These are phyloP conservation scores for Falco naumanni DNA, from an alignment of 2,797 vertebrate genomes.

Conservation along the genomic window DNA sequence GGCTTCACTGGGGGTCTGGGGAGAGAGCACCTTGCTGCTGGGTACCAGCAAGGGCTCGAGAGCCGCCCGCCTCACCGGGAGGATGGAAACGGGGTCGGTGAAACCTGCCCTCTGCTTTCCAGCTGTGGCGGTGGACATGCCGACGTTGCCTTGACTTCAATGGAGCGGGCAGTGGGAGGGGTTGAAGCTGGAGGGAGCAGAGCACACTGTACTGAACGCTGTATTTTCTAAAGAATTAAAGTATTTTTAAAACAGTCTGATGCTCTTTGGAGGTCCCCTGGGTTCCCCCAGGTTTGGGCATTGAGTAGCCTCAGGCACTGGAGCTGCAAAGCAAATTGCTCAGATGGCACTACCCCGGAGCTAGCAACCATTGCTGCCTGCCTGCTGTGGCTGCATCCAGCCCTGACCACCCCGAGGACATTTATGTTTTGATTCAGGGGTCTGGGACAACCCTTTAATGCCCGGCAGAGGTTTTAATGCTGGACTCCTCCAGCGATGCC, in stretches of 20 bases:
- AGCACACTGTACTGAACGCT: constrained; percentile 76
- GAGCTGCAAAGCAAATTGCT: background rate
- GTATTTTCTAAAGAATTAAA: constrained; percentile 87
- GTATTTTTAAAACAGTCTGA: constrained; percentile 82
- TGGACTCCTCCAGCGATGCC: background rate
- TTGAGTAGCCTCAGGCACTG: background rate
- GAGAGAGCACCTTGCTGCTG: constrained; percentile 23
- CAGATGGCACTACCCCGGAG: accelerated
- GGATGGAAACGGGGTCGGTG: background rate
- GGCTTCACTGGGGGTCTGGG: background rate
- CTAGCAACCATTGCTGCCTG: accelerated
- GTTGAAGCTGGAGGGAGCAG: constrained; percentile 33
- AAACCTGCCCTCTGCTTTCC: background rate
- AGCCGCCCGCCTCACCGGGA: background rate
- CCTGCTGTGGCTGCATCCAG: background rate
- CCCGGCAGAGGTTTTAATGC: background rate
- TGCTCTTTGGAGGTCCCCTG: background rate
- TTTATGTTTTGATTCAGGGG: accelerated
- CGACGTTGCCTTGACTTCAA: background rate
- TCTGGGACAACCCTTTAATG: background rate
- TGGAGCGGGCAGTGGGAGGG: background rate
- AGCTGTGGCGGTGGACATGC: background rate
- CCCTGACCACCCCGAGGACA: background rate
- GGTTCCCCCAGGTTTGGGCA: background rate
- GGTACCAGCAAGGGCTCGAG: background rate